Evolutionary conservation across 2,888 invertebrate genomes (phyloP), one percentile per base, ranked within the genome.

Genomic region (Anodontia alba): DNA sequence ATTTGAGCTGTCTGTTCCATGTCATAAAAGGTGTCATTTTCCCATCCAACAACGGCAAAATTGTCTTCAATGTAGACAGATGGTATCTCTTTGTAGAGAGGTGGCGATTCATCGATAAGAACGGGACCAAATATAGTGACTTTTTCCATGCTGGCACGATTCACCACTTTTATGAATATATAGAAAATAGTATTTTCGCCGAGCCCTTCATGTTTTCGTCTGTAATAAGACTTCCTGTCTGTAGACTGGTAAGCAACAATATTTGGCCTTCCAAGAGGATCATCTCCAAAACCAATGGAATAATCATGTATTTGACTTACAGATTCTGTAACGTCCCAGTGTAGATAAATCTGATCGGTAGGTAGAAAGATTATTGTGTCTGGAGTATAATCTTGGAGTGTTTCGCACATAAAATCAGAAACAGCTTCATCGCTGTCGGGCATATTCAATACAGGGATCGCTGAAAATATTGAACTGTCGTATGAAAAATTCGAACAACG

Each of bases 281-380:
- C 71, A 12, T 26, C 38, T 0, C 87, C 83, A 73, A 90, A 73
- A 0, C 89, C 90, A 20, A 90, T 73, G 31, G 51, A 72, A 33
- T 71, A 77, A 33, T 87, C 80, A 12, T 77, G 62, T 20, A 90
- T 87, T 57, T 90, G 87, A 78, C 85, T 88, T n/a, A 78, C 76
- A 17, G 67, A 68, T 54, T 88, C 86, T 10, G 12, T n/a, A 0
- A 76, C 43, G 42, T 78, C 72, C 89, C 90, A 90, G 3, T 69
- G 33, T 0, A 90, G 26, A 33, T 78, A 20, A 26, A 89, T 62
- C 1, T 80, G 78, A 68, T 89, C 86, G 23, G 74, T 78, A 15
- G 87, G 88, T 17, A 88, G 23, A 68, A 83, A 88, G 17, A 87
- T 75, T 15, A 71, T 51, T 26, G 68, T 66, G 8, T 75, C 66